phyloP scores from a whole-genome alignment of 2,888 invertebrate species.

The Drosophila picticornis region DNA sequence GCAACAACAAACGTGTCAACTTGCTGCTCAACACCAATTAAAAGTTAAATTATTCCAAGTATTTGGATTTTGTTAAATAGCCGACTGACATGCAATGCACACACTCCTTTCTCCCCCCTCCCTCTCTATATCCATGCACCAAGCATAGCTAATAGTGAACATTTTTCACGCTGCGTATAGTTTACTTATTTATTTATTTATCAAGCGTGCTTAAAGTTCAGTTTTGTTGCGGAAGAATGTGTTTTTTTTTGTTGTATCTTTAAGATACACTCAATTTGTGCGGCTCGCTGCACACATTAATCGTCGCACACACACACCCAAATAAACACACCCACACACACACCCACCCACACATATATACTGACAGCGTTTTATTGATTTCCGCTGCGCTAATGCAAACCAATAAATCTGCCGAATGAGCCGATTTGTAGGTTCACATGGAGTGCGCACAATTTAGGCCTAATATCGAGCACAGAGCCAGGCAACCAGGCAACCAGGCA shows the following conservation, averaged over 20 bases:
- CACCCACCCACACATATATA: background rate
- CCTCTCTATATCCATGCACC: no score
- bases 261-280: slow-evolving; percentile 43
- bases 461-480: slow-evolving; percentile 18
- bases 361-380: slow-evolving; percentile 69
- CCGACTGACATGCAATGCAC: slow-evolving; percentile 63
- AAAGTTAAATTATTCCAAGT: slow-evolving; percentile 76
- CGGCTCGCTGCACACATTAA: slow-evolving; percentile 40
- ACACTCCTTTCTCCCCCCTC: background rate
- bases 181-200: slow-evolving; percentile 4
- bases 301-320: slow-evolving; percentile 16
- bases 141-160: no score
- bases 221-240: slow-evolving; percentile 9
- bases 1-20: slow-evolving; percentile 51
- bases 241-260: slow-evolving; percentile 35
- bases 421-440: slow-evolving; percentile 68
- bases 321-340: background rate
- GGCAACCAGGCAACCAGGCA: slow-evolving; percentile 30
- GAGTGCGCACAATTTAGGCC: slow-evolving; percentile 50
- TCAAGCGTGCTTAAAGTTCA: slow-evolving; percentile 26
- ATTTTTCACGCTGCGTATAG: slow-evolving; percentile 33
- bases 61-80: slow-evolving; percentile 74
- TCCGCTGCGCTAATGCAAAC: slow-evolving; percentile 75
- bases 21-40: slow-evolving; percentile 68
- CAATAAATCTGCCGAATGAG: slow-evolving; percentile 76